A percentile compares a stretch with the other conserved stretches of the same genome.
Conservation (phyloP, 2,113 vertebrate genomes). For the Trichomycterus rosablanca region DNA sequence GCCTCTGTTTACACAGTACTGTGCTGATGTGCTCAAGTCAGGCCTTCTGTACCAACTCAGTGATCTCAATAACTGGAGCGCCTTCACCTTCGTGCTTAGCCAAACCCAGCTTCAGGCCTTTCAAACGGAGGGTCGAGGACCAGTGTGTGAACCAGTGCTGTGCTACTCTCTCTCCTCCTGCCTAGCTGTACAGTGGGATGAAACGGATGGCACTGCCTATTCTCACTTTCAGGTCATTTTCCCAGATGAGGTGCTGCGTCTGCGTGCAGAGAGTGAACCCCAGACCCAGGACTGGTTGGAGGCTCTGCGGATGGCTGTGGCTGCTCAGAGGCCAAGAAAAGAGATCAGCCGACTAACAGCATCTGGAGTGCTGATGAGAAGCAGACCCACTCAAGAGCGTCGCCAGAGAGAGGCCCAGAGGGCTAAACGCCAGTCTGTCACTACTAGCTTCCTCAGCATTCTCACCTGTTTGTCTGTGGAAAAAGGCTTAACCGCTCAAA, state of each 20-base stretch:
- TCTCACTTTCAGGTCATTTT: conserved; percentile 81
- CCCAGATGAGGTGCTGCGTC: conserved; percentile 78
- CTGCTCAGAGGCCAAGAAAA: conserved; percentile 54
- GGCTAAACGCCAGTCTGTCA: conserved; percentile 88
- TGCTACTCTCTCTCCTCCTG: conserved; percentile 78
- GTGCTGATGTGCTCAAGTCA: conserved; percentile 77
- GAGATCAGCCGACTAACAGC: conserved; percentile 48
- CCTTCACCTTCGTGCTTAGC: conserved; percentile 88
- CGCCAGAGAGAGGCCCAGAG: conserved; percentile 65
- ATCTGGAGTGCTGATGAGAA: conserved; percentile 74
- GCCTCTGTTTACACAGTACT: conserved; percentile 69
- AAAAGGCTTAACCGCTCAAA: conserved; percentile 92
- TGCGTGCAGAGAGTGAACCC: conserved; percentile 77
- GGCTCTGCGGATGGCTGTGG: conserved; percentile 72
- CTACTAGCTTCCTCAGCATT: conserved; percentile 94
- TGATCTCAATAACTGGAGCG: conserved; percentile 87
- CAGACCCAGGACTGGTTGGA: conserved; percentile 88
- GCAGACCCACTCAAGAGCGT: conserved; percentile 62
- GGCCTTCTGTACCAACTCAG: conserved; percentile 82
- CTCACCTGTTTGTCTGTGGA: conserved; percentile 90
- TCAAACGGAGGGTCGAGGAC: conserved; percentile 73
- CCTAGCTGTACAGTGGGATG: conserved; percentile 75
- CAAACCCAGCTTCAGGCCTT: conserved; percentile 80
- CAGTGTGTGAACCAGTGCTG: conserved; percentile 78
- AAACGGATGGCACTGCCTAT: conserved; percentile 65